These are phyloP conservation scores for Drosophila eohydei DNA, from an alignment of 2,888 invertebrate genomes.

Conservation along the genomic window DNA sequence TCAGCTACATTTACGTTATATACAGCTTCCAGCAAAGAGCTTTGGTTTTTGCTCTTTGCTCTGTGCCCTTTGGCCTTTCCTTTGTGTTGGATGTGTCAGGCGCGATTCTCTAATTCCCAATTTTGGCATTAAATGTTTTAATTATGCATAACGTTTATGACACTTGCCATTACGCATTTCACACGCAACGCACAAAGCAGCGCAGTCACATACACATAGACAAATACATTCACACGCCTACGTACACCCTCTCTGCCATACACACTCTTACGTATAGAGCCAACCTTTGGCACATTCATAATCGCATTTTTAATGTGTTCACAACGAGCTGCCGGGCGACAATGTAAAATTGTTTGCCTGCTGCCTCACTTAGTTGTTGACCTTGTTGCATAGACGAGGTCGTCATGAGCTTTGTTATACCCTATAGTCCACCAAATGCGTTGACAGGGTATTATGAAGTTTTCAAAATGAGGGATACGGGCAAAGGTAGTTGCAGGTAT, in stretches of 20 bases:
- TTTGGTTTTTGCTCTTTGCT: background rate
- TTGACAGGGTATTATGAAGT: background rate
- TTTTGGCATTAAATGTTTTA: slow-evolving; percentile 67
- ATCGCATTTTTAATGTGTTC: slow-evolving; percentile 72
- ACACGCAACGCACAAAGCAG: slow-evolving; percentile 36
- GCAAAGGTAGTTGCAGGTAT: background rate
- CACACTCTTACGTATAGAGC: background rate
- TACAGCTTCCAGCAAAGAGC: background rate
- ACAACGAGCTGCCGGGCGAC: slow-evolving; percentile 41
- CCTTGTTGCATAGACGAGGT: slow-evolving; percentile 65
- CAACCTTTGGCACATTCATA: slow-evolving; percentile 48
- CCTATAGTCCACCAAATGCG: background rate
- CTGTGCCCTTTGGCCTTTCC: slow-evolving; percentile 2
- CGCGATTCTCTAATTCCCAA: slow-evolving; percentile 56
- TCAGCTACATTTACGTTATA: background rate
- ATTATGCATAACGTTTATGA: slow-evolving; percentile 70
- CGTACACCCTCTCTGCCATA: slow-evolving; percentile 13
- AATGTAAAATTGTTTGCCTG: slow-evolving; percentile 33
- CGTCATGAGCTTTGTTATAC: slow-evolving; percentile 28
- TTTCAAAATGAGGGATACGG: background rate
- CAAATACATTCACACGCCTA: slow-evolving; percentile 14
- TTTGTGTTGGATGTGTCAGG: slow-evolving; percentile 37
- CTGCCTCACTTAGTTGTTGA: slow-evolving; percentile 51
- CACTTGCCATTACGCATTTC: slow-evolving; percentile 60
- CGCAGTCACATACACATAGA: background rate